These are phyloP conservation scores for Grus americana DNA, from an alignment of 2,113 vertebrate species.

Conservation along the genomic window DNA sequence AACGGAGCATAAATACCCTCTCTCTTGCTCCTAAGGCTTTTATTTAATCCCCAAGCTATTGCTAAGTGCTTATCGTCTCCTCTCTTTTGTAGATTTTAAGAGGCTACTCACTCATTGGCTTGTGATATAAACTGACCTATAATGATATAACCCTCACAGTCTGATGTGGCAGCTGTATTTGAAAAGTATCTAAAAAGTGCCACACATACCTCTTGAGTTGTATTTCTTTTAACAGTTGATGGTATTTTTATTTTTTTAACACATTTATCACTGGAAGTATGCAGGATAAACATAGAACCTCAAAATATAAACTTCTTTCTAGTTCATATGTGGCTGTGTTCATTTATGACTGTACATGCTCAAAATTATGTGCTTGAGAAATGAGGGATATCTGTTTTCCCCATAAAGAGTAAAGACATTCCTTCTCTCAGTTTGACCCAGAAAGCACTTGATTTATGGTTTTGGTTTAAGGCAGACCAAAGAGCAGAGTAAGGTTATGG, in stretches of 20 bases:
- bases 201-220: background rate
- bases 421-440: background rate
- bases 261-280: background rate
- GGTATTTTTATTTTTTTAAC: background rate
- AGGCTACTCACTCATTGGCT: background rate
- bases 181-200: background rate
- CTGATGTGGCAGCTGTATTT: background rate
- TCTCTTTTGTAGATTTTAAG: background rate
- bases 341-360: background rate
- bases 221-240: background rate
- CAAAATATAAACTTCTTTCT: background rate
- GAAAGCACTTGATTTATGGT: background rate
- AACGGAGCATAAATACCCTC: background rate
- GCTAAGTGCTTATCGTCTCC: background rate
- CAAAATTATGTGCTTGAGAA: background rate
- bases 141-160: background rate
- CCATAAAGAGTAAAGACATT: background rate
- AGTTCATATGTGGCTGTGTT: background rate
- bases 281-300: background rate
- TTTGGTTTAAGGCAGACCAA: background rate
- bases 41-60: background rate
- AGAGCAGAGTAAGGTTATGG: background rate
- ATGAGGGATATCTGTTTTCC: background rate
- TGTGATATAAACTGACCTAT: background rate
- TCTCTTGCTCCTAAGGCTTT: background rate